phyloP scores from a whole-genome alignment of 2,888 invertebrate genomes.

The Platynereis dumerilii region DNA sequence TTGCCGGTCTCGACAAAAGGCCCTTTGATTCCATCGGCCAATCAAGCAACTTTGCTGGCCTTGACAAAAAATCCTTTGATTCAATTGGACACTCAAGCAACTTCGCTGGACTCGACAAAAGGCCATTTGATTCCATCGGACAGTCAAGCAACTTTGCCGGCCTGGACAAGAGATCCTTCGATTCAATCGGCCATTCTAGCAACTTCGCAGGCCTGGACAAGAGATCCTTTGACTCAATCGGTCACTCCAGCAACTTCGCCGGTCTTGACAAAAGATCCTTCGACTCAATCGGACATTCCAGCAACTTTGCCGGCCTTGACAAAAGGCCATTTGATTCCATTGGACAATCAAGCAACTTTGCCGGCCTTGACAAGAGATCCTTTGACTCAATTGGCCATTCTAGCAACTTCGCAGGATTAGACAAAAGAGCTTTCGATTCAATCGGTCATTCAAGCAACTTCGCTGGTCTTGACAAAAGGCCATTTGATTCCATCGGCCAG shows the following conservation, averaged over 20 bases:
- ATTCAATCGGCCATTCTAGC: constrained; percentile 13
- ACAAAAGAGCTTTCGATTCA: constrained; percentile 25
- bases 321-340: constrained; percentile 27
- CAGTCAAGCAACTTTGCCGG: constrained; percentile 15
- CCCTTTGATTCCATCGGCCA: constrained; percentile 24
- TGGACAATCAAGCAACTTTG: constrained; percentile 19
- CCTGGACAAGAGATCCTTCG: constrained; percentile 20
- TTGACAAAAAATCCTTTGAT: constrained; percentile 24
- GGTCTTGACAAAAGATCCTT: constrained; percentile 25
- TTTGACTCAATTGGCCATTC: constrained; percentile 24
- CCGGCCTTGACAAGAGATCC: constrained; percentile 25
- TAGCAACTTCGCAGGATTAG: constrained; percentile 23
- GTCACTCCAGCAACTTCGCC: constrained; percentile 17
- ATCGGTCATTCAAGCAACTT: constrained; percentile 19
- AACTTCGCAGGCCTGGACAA: constrained; percentile 25
- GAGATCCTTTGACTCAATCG: constrained; percentile 27
- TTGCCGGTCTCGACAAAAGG: constrained; percentile 20
- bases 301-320: constrained; percentile 22
- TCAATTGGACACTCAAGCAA: constrained; percentile 17
- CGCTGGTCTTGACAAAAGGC: constrained; percentile 22
- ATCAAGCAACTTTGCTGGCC: constrained; percentile 15
- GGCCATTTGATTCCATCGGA: constrained; percentile 24
- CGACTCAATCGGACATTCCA: constrained; percentile 21
- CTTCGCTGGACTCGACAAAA: constrained; percentile 25
- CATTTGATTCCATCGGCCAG: constrained; percentile 26